Base-by-base conservation (phyloP, 2,888 invertebrate genomes). In the Crematogaster levior region DNA sequence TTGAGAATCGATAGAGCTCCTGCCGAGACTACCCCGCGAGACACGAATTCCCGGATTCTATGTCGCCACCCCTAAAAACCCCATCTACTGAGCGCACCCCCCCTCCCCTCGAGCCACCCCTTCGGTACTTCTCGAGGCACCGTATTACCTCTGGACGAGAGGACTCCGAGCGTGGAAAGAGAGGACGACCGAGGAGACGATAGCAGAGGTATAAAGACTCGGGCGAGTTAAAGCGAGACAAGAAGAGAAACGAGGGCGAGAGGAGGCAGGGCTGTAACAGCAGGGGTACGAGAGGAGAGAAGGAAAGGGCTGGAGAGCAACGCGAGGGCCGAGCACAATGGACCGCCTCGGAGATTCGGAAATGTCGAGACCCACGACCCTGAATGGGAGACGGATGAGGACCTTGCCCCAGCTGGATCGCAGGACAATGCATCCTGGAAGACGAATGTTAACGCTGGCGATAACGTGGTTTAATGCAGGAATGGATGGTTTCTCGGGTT, bases 311-410 rank as follows among this genome's bases (percentile, higher is more conserved):
- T 61, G 81, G 83, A 82, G 84, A 80, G 88, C 58, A 74, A 51
- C 73, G 86, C 87, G 84, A 91, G 88, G 87, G 88, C 88, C 85
- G 86, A 88, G 88, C 90, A 92, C 92, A 92, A 92, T 92, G 89
- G 89, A 87, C 85, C 88, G 87, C 91, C 91, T 89, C 90, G 86
- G 92, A 93, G 93, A 93, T 91, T 93, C 93, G 93, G 93, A 93
- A 93, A 93, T 92, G 93, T 94, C 92, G 93, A 90, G 92, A 89
- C 85, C 90, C 88, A 85, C 89, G 86, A 86, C 84, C 86, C 87
- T 93, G 91, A 93, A 93, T 93, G 89, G 93, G 91, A 93, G 92
- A 93, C 93, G 93, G 91, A 93, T 93, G 93, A 93, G 92, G 92
- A 93, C 91, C 92, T 90, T 89, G 91, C 90, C 91, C 90, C 86